Conservation (phyloP, 1,140 invertebrate species). For the Gerris buenoi region DNA sequence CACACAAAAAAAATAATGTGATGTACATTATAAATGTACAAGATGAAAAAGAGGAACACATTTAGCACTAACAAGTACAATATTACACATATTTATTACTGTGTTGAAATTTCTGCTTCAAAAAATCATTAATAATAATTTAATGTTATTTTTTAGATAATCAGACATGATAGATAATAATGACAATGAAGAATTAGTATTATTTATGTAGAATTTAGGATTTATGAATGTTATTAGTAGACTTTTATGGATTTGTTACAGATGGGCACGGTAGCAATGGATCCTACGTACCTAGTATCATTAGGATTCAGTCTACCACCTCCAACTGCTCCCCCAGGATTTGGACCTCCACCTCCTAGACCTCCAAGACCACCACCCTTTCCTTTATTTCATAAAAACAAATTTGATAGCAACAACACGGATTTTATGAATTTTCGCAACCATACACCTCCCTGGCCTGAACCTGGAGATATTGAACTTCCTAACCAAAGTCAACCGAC, state of each 20-base stretch:
- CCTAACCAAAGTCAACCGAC: no score
- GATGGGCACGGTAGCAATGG: not conserved
- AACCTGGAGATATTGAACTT: no score
- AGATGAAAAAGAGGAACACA: not conserved
- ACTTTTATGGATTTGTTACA: not conserved
- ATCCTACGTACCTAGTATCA: not conserved
- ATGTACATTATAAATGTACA: not conserved
- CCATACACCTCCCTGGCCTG: no score
- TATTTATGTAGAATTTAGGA: not conserved
- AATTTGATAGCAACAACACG: no score
- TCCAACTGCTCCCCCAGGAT: not conserved
- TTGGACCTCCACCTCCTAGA: not conserved
- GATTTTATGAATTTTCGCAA: no score
- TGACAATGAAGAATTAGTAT: not conserved
- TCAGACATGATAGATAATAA: not conserved
- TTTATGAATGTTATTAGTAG: not conserved
- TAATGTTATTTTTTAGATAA: not conserved
- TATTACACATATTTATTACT: not conserved
- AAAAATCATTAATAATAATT: not conserved
- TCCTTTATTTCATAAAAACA: no score
- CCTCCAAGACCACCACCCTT: not conserved
- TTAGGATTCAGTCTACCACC: not conserved
- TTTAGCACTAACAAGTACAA: not conserved
- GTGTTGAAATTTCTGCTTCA: not conserved
- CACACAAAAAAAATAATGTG: no score